Percentiles rank a stretch among this genome's conserved stretches.
phyloP scores from a whole-genome alignment of 1,140 invertebrate species.

The Heliconius himera region DNA sequence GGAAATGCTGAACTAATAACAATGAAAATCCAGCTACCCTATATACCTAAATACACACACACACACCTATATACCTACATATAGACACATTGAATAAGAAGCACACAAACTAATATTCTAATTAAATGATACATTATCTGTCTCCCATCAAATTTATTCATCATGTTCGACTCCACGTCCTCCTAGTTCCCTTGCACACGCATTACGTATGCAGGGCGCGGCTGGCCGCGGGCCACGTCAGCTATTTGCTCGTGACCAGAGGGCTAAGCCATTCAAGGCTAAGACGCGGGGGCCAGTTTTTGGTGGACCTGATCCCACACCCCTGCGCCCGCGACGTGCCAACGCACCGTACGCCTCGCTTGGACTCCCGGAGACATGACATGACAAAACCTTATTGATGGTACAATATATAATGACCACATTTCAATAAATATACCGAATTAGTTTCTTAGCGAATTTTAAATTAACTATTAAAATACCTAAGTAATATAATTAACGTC shows the following conservation, averaged over 20 bases:
- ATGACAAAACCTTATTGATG: conserved; percentile 34
- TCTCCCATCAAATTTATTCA: not conserved
- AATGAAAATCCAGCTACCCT: not conserved
- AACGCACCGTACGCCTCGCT: conserved; percentile 40
- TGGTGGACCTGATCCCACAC: conserved; percentile 74
- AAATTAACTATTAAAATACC: too few species aligned
- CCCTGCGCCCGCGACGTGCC: conserved; percentile 50
- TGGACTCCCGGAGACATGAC: conserved; percentile 30
- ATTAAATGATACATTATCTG: conserved; percentile 3
- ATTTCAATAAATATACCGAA: too few species aligned
- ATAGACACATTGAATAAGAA: not conserved
- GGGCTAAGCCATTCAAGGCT: conserved; percentile 81
- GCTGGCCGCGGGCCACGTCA: conserved; percentile 73
- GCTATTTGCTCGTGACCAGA: conserved; percentile 80
- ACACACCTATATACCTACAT: too few species aligned
- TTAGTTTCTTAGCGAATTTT: too few species aligned
- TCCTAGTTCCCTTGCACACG: conserved; percentile 48
- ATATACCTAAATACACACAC: not conserved
- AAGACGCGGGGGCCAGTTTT: conserved; percentile 77
- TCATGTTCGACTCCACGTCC: conserved; percentile 49
- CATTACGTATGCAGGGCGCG: conserved; percentile 80
- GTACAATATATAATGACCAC: conserved; percentile 25
- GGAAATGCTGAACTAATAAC: not conserved
- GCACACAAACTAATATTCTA: not conserved
- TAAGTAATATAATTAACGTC: too few species aligned